Evolutionary conservation across 2,797 vertebrate genomes (phyloP), one percentile per base, ranked within the genome.

Genomic region (Mionectes olivaceus): DNA sequence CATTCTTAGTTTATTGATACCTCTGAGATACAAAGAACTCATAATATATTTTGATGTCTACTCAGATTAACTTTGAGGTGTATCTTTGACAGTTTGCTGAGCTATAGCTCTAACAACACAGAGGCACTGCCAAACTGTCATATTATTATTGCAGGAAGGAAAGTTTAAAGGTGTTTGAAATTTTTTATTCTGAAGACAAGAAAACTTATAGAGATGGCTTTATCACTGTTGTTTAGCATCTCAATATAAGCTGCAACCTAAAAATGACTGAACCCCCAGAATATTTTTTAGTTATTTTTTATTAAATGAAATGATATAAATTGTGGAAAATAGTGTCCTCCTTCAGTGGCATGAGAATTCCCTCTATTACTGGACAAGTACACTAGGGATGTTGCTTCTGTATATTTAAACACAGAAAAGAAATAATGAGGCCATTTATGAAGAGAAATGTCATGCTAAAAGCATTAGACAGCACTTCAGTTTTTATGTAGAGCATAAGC

Each of bases 361-460:
- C 33, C 7, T 49, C 10, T 89, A 6, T 53, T 50, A 64, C 57
- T 87, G 56, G 78, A n/a, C 52, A 87, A 83, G 6, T 23, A 68
- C 9, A 10, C 2, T 61, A 49, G 65, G 19, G 13, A 55, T 55
- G 53, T 27, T 76, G 17, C 7, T 92, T 90, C 52, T 81, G 21
- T 78, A 30, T 60, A 80, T 91, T 92, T 90, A 81, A 93, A 87
- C 1, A 13, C 12, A 57, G 46, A 68, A 84, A 75, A 92, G 56
- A 93, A 93, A 63, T 83, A 82, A 91, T 92, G 60, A 94, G 56
- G 49, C 25, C 35, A 61, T 71, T 90, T 84, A 71, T 75, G 27
- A 95, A 61, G 27, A 87, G 23, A 74, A 23, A 63, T 83, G 63
- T 70, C 33, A 41, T 71, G 43, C 10, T 90, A 77, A 83, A 85